Base-by-base conservation (phyloP, 2,113 vertebrate genomes). In the Odontesthes bonariensis region DNA sequence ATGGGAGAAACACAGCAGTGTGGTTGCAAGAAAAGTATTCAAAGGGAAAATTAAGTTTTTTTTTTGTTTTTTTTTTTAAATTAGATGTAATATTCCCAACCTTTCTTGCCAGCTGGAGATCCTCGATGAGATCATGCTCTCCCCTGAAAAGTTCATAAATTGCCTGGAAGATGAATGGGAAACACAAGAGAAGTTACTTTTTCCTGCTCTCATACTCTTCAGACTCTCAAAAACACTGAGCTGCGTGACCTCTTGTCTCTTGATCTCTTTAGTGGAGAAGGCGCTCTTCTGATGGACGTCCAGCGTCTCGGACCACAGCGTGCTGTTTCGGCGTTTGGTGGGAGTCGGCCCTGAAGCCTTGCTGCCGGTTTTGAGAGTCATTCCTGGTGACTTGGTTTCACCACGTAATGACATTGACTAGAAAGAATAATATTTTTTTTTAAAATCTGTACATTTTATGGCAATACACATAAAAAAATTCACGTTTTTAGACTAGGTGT, bases 91-190 rank as follows among this genome's bases (percentile, higher is more conserved):
- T 14, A 14, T 40, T 63, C 52, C 82, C 51, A 52, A 92, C 97
- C 97, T 99, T 99, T 70, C 97, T 95, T 79, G 97, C 98, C 38
- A 99, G 95, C 80, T 99, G 97, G 52, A 99, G 95, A 89, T 99
- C 98, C 69, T 99, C 97, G 0, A 99, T 99, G 66, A 99, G 94
- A 88, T 99, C 98, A 79, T 98, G 96, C 72, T 99, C 98, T 7
- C 98, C 98, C 53, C 96, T 94, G 86, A 93, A 96, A 87, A 99
- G 95, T 86, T 99, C 98, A 80, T 97, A 94, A 77, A 99, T 99
- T 16, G 97, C 96, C 98, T 99, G 82, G 10, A 79, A 10, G 76
- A 52, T 51, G 60, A 52, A 67, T 23, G 3, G 35, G 5, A 38
- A 55, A 66, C 1, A 10, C 8, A 12, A 5, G 11, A 54, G 4